Evolutionary conservation across 2,888 invertebrate species (phyloP).

Genomic region (Nemoura dubitans): DNA sequence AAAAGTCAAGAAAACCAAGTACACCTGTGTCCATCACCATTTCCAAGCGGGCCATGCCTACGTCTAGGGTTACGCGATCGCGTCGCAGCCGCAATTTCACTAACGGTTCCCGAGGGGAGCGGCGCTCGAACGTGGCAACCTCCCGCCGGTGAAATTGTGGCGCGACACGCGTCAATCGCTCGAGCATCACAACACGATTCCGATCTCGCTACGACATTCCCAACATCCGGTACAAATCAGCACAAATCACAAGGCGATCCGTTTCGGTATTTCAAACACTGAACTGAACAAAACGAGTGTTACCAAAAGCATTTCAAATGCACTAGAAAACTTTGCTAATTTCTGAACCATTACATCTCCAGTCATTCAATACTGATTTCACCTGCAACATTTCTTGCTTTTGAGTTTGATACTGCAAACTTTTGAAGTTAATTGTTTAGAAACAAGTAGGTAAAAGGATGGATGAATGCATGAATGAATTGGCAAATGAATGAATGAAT

Average conservation of each 20-base stretch:
- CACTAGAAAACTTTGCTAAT: background rate
- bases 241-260: background rate
- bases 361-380: slow-evolving; percentile 5
- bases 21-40: background rate
- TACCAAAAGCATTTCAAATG: background rate
- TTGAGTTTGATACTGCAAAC: background rate
- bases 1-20: background rate
- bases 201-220: background rate
- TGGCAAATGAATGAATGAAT: background rate
- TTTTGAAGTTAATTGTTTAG: background rate
- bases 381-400: background rate
- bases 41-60: background rate
- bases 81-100: background rate
- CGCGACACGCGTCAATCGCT: background rate
- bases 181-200: background rate
- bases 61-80: background rate
- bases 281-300: background rate
- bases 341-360: background rate
- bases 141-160: background rate
- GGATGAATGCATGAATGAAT: no score
- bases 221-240: background rate
- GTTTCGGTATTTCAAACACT: background rate
- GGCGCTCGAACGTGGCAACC: background rate
- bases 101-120: background rate
- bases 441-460: no score